A percentile compares a stretch with the other conserved stretches of the same genome.
phyloP scores from a whole-genome alignment of 2,888 invertebrate species.

The Suillia variegata region DNA sequence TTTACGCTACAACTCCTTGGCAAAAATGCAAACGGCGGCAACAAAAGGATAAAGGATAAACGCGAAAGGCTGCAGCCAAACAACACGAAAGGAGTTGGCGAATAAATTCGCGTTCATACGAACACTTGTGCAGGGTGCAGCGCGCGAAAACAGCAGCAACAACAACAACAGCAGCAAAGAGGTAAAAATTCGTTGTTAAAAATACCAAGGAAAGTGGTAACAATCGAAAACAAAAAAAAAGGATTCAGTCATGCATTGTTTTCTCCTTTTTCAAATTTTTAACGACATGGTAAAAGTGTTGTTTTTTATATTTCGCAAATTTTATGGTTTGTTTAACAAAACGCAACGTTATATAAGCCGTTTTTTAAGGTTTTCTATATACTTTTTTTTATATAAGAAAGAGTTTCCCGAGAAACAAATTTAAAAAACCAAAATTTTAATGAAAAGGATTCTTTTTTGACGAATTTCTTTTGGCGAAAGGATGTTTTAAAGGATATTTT shows the following conservation, averaged over 20 bases:
- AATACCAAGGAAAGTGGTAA: slow-evolving; percentile 1
- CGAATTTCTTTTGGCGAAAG: background rate
- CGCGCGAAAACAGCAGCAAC: too few species aligned
- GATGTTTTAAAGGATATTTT: background rate
- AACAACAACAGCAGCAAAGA: background rate
- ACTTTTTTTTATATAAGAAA: too few species aligned
- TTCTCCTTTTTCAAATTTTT: background rate
- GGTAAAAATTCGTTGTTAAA: background rate
- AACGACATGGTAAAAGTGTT: slow-evolving; percentile 1
- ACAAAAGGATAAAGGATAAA: slow-evolving; percentile 16
- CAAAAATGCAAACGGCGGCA: too few species aligned
- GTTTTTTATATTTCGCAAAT: slow-evolving; percentile 35
- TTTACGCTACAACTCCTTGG: slow-evolving; percentile 35
- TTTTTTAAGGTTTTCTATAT: too few species aligned
- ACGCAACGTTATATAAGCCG: slow-evolving; percentile 39
- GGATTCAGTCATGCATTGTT: background rate
- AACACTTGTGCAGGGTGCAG: background rate
- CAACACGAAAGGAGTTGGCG: background rate
- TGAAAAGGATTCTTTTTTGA: too few species aligned
- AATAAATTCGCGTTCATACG: background rate
- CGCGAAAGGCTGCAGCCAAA: background rate
- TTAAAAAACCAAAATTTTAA: too few species aligned
- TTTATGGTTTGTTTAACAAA: slow-evolving; percentile 51
- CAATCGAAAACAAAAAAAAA: too few species aligned
- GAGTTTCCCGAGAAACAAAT: too few species aligned